These are phyloP conservation scores for Lasiurus borealis DNA, from an alignment of 2,113 vertebrate genomes.

Conservation along the genomic window DNA sequence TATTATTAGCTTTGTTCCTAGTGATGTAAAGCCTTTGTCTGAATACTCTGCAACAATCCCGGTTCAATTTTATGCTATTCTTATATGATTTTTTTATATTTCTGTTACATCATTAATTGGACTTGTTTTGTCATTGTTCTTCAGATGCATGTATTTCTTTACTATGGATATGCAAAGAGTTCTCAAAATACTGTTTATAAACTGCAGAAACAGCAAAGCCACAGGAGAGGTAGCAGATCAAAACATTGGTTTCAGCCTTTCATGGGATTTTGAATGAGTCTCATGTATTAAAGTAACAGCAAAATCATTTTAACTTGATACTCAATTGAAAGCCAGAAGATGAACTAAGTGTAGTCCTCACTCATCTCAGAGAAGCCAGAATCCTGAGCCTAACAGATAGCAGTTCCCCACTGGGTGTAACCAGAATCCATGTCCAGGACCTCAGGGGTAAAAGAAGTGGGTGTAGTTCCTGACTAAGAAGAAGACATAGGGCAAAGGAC, in stretches of 20 bases:
- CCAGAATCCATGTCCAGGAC: accelerated
- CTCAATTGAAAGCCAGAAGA: not conserved
- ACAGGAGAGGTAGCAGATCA: not conserved
- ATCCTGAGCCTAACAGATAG: accelerated
- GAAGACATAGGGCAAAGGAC: not conserved
- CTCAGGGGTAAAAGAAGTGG: not conserved
- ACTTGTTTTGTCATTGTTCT: not conserved
- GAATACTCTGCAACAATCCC: not conserved
- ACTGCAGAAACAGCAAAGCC: not conserved
- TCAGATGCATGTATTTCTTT: not conserved
- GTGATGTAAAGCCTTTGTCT: not conserved
- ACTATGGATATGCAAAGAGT: not conserved
- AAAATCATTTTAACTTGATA: not conserved
- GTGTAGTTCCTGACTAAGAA: not conserved
- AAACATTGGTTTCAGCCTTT: not conserved
- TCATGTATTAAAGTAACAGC: not conserved
- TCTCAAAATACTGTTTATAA: not conserved
- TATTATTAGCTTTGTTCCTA: not conserved
- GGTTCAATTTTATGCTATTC: not conserved
- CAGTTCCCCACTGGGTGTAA: accelerated
- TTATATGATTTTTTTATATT: not conserved
- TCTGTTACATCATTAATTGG: not conserved
- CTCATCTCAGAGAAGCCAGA: not conserved
- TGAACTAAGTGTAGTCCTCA: not conserved
- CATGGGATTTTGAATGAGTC: not conserved